A percentile compares a stretch with the other conserved stretches of the same genome.
Evolutionary conservation across 2,113 vertebrate genomes (phyloP).

Genomic region (Nansenia antarctica): DNA sequence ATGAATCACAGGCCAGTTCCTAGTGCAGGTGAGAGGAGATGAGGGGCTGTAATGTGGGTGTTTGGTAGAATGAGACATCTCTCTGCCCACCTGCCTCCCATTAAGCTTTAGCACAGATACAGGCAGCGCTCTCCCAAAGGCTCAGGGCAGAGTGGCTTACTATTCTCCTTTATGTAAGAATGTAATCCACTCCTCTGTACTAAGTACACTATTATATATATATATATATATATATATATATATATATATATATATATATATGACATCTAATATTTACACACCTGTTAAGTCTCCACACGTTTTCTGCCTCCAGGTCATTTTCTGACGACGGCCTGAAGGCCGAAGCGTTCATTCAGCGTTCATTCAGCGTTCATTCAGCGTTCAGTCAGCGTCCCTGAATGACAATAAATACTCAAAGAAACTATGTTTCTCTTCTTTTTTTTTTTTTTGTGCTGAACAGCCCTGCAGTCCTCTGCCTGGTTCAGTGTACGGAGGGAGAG

Average conservation of each 20-base stretch:
- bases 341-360: no score
- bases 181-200: not conserved
- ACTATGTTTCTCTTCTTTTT: no score
- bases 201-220: not conserved
- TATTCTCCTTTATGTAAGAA: no score
- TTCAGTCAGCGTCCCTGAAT: no score
- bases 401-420: no score
- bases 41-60: not conserved
- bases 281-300: not conserved
- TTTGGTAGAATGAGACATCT: not conserved
- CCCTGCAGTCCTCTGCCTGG: not conserved
- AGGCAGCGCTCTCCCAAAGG: no score
- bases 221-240: not conserved
- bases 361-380: no score
- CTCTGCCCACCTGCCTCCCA: not conserved
- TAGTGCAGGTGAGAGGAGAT: constrained; percentile 22
- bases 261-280: no score
- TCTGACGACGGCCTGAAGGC: no score
- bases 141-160: no score
- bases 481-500: constrained; percentile 33
- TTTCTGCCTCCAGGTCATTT: not conserved
- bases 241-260: not conserved
- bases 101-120: not conserved
- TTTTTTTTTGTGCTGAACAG: constrained; percentile 13
- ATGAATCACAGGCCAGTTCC: constrained; percentile 48